These are phyloP conservation scores for Bovichtus variegatus DNA, from an alignment of 2,797 vertebrate genomes.

Conservation along the genomic window DNA sequence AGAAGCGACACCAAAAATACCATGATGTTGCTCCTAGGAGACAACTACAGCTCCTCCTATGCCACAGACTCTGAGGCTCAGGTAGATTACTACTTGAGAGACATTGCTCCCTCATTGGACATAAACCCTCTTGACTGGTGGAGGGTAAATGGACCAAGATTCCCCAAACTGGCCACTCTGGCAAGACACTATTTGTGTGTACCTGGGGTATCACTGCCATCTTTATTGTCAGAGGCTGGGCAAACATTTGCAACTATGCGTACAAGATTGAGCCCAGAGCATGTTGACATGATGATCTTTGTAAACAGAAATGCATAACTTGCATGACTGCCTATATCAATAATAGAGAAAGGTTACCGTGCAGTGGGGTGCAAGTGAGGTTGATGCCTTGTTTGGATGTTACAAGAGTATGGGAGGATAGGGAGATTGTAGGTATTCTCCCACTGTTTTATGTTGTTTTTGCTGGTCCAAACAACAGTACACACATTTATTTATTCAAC, in stretches of 20 bases:
- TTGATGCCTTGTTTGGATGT: background rate
- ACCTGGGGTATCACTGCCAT: slow-evolving; percentile 39
- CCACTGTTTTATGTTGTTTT: background rate
- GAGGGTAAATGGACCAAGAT: slow-evolving; percentile 71
- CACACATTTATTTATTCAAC: background rate
- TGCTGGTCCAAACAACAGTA: slow-evolving; percentile 1
- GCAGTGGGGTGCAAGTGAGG: background rate
- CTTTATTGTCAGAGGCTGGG: slow-evolving; percentile 65
- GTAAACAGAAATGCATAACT: slow-evolving; percentile 72
- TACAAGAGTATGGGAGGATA: background rate
- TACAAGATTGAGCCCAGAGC: slow-evolving; percentile 57
- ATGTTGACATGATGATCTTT: slow-evolving; percentile 77
- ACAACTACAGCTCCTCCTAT: slow-evolving; percentile 79
- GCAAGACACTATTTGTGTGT: slow-evolving; percentile 51
- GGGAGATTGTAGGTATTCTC: background rate
- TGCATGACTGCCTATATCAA: background rate
- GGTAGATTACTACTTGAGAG: slow-evolving; percentile 77
- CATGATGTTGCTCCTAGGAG: slow-evolving; percentile 74
- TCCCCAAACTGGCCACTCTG: slow-evolving; percentile 67
- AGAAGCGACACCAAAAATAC: slow-evolving; percentile 74
- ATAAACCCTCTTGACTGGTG: slow-evolving; percentile 78
- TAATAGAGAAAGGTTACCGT: background rate
- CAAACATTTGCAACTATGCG: slow-evolving; percentile 66
- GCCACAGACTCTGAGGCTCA: slow-evolving; percentile 75
- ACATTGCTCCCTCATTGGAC: slow-evolving; percentile 73